Percentiles rank a stretch among this genome's conserved stretches.
Conservation (phyloP, 2,797 vertebrate species). For the Xiphophorus birchmanni region DNA sequence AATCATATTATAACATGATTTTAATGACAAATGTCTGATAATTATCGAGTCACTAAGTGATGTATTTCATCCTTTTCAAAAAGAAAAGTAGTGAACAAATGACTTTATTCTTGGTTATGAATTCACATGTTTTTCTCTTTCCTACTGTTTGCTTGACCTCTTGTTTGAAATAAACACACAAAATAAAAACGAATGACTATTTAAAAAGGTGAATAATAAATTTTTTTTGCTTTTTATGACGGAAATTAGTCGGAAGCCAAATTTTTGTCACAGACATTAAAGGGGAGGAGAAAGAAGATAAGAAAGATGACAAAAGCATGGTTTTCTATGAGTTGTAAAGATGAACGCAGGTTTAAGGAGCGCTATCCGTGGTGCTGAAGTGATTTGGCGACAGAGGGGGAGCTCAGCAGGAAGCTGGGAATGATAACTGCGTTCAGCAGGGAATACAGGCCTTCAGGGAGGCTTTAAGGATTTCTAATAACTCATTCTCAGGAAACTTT, state of each 20-base stretch:
- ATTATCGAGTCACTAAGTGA: too few relatives aligned
- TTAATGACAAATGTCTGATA: too few relatives aligned
- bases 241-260: constrained; percentile 10
- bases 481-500: constrained; percentile 58
- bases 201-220: constrained; percentile 10
- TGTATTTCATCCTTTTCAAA: too few relatives aligned
- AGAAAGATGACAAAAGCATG: constrained; percentile 19
- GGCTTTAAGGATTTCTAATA: constrained; percentile 63
- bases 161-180: too few relatives aligned
- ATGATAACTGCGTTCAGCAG: constrained; percentile 58
- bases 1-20: too few relatives aligned
- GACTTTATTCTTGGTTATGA: too few relatives aligned
- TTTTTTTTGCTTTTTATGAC: not conserved
- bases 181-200: not conserved
- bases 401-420: constrained; percentile 47
- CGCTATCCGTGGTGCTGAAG: constrained; percentile 74
- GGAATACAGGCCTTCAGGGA: constrained; percentile 57
- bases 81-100: too few relatives aligned
- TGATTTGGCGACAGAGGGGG: constrained; percentile 38
- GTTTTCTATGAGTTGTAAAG: constrained; percentile 18
- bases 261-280: constrained; percentile 8
- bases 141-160: too few relatives aligned
- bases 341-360: constrained; percentile 36
- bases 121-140: too few relatives aligned
- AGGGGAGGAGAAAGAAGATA: constrained; percentile 6